These are phyloP conservation scores for Polietes domitor DNA, from an alignment of 2,888 invertebrate genomes.

Conservation along the genomic window DNA sequence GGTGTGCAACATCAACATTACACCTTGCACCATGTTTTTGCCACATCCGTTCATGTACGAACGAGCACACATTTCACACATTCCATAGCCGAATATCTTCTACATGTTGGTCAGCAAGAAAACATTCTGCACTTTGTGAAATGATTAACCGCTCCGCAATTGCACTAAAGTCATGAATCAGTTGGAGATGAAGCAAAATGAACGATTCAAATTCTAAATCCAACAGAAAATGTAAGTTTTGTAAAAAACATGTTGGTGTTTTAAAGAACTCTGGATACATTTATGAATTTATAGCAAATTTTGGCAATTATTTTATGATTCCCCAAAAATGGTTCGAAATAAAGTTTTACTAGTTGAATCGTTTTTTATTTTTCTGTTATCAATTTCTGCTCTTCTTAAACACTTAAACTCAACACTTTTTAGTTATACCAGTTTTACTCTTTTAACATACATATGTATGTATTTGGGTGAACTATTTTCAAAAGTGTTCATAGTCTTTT, in stretches of 20 bases:
- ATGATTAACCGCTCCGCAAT: conserved; percentile 25
- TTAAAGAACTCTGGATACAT: too few species aligned
- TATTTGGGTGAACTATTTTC: too few species aligned
- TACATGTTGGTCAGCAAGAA: conserved; percentile 26
- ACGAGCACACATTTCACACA: conserved; percentile 6
- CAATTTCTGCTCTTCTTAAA: too few species aligned
- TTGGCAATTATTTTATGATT: too few species aligned
- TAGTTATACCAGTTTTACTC: too few species aligned
- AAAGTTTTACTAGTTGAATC: too few species aligned
- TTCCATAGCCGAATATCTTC: not conserved
- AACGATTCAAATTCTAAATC: conserved; percentile 11
- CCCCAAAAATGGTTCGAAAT: too few species aligned
- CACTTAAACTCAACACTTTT: too few species aligned
- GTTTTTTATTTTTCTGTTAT: too few species aligned
- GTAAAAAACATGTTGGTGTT: not conserved
- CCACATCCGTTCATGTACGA: conserved; percentile 2
- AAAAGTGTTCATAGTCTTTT: too few species aligned
- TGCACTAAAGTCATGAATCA: conserved; percentile 31
- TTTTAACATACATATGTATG: too few species aligned
- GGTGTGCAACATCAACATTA: conserved; percentile 18
- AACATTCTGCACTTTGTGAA: not conserved
- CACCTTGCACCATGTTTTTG: conserved; percentile 30
- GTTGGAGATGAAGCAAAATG: not conserved
- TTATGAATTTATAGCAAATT: too few species aligned
- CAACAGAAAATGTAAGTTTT: not conserved